Conservation (phyloP, 2,888 invertebrate genomes). For the Brenthis daphne region DNA sequence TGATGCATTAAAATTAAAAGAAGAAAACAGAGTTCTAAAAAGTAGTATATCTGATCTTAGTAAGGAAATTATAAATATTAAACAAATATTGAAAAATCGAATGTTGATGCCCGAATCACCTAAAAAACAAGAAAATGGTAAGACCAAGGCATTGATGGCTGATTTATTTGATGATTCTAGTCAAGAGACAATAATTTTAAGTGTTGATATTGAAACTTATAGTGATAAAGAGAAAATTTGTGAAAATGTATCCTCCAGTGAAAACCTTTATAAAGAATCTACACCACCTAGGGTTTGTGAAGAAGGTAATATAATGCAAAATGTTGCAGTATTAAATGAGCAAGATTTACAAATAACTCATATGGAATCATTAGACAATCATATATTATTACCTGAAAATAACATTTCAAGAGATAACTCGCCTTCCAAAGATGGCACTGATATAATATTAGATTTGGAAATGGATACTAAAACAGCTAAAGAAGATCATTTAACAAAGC, state of each 20-base stretch:
- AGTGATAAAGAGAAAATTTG: not conserved
- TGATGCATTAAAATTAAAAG: slow-evolving; percentile 46
- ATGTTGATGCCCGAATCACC: slow-evolving; percentile 22
- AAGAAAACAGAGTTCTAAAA: slow-evolving; percentile 48
- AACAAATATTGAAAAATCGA: slow-evolving; percentile 42
- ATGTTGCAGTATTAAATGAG: not conserved
- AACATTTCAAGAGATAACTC: too few relatives aligned
- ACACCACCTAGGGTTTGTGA: not conserved
- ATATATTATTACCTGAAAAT: too few relatives aligned
- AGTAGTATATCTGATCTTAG: slow-evolving; percentile 42
- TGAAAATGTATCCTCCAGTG: slow-evolving; percentile 7
- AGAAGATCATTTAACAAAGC: too few relatives aligned
- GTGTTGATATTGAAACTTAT: slow-evolving; percentile 17
- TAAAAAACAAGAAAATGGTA: slow-evolving; percentile 8
- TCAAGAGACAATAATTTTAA: slow-evolving; percentile 24
- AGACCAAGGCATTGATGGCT: slow-evolving; percentile 15
- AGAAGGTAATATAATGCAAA: slow-evolving; percentile 1
- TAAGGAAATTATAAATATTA: slow-evolving; percentile 48
- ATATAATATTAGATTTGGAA: not conserved
- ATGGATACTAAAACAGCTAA: not conserved
- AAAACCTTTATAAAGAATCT: not conserved
- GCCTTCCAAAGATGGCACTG: too few relatives aligned
- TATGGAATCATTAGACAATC: too few relatives aligned
- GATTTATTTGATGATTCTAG: slow-evolving; percentile 29
- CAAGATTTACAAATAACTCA: too few relatives aligned